A percentile compares a stretch with the other conserved stretches of the same genome.
phyloP scores from a whole-genome alignment of 2,797 vertebrate genomes.

The Tenualosa ilisha region DNA sequence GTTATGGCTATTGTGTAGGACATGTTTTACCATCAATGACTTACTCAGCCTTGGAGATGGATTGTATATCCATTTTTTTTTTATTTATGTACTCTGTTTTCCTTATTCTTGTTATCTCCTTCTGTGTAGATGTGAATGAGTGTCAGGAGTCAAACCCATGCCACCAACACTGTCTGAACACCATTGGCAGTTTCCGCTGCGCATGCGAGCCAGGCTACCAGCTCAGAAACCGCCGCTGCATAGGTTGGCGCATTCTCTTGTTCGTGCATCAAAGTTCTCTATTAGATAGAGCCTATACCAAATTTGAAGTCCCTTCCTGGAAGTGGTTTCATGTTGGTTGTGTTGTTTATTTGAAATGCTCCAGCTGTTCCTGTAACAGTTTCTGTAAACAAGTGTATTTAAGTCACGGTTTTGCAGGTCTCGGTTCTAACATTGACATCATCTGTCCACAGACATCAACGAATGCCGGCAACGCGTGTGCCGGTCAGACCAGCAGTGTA shows the following conservation, averaged over 20 bases:
- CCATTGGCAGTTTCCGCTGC: conserved; percentile 92
- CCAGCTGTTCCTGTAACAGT: background rate
- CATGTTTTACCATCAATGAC: no score
- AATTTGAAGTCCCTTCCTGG: background rate
- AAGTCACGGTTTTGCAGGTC: background rate
- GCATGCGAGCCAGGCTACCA: conserved; percentile 93
- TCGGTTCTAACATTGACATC: background rate
- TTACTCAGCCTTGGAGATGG: background rate
- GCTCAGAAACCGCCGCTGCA: conserved; percentile 87
- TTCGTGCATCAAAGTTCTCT: no score
- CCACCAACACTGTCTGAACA: conserved; percentile 91
- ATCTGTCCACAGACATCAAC: conserved; percentile 83
- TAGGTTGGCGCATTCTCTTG: conserved; percentile 73
- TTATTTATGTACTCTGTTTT: background rate
- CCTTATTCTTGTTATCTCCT: background rate
- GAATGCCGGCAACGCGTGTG: conserved; percentile 94
- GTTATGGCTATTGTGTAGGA: background rate
- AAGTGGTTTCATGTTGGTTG: background rate
- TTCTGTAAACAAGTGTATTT: background rate
- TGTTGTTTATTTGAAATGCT: background rate
- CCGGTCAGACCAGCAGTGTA: conserved; percentile 91
- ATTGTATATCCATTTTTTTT: no score
- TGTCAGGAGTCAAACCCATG: conserved; percentile 90
- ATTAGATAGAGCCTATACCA: no score
- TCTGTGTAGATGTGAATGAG: conserved; percentile 87